A percentile compares a stretch with the other conserved stretches of the same genome.
These are phyloP conservation scores for Otolemur garnettii DNA, from an alignment of 2,113 vertebrate species.

Conservation along the genomic window DNA sequence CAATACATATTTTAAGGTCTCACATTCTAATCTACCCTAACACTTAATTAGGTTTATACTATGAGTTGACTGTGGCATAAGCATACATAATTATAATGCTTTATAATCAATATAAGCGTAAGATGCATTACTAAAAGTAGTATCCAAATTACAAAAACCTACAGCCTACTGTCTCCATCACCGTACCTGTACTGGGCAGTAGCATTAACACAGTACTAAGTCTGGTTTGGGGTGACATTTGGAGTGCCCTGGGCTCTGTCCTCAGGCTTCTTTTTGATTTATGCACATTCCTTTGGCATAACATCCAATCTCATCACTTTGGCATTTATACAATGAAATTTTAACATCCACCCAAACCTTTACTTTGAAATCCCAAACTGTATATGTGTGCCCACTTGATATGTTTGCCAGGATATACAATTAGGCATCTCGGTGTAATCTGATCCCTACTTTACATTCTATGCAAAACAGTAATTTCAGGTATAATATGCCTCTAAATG, in stretches of 20 bases:
- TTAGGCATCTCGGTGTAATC: neutral
- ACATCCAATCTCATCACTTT: neutral
- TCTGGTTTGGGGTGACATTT: neutral
- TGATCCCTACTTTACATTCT: neutral
- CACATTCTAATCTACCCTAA: neutral
- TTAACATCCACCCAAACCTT: neutral
- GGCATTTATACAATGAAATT: neutral
- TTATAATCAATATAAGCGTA: neutral
- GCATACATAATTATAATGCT: no score
- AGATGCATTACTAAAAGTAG: neutral
- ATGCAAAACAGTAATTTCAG: neutral
- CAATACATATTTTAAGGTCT: neutral
- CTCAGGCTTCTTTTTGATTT: neutral
- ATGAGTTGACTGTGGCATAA: neutral
- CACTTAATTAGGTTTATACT: neutral
- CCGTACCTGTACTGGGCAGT: neutral
- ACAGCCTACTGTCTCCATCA: neutral
- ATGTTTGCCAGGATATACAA: neutral
- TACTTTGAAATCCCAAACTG: neutral
- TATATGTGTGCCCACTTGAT: neutral
- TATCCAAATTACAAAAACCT: neutral
- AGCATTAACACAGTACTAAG: neutral
- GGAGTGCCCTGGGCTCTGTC: neutral
- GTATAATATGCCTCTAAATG: neutral
- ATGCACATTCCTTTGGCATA: neutral